phyloP scores from a whole-genome alignment of 2,888 invertebrate genomes.

The Rhagonycha fulva region DNA sequence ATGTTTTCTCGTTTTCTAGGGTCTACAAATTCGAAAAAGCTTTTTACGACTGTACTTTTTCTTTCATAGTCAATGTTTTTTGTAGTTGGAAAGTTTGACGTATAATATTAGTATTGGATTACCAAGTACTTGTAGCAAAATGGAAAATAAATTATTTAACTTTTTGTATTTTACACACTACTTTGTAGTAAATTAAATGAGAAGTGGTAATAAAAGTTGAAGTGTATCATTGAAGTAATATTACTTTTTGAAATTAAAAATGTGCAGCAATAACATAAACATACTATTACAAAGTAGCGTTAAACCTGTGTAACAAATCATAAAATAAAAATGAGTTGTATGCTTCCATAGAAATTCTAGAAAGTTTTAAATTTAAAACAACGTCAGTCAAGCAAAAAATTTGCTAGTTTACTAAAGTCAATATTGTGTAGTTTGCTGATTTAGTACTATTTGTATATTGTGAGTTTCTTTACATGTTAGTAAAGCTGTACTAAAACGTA shows the following conservation, averaged over 20 bases:
- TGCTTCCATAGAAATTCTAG: neutral
- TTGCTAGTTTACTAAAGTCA: neutral
- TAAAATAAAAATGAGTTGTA: neutral
- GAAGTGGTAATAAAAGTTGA: neutral
- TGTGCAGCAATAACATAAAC: neutral
- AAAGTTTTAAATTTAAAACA: slow-evolving; percentile 4
- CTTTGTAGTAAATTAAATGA: neutral
- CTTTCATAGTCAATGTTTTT: neutral
- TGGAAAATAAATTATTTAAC: neutral
- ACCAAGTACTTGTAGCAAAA: neutral
- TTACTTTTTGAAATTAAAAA: neutral
- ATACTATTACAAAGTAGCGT: neutral
- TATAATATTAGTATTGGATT: neutral
- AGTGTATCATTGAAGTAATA: neutral
- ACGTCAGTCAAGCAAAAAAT: slow-evolving; percentile 3
- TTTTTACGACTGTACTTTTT: slow-evolving; percentile 4
- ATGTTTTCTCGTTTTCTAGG: slow-evolving; percentile 4
- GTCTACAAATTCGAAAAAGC: slow-evolving; percentile 1
- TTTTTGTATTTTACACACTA: neutral
- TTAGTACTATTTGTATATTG: slow-evolving; percentile 3
- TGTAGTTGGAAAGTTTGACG: neutral
- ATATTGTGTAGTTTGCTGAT: slow-evolving; percentile 2
- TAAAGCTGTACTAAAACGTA: neutral
- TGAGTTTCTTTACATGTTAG: slow-evolving; percentile 1
- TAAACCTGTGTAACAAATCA: neutral